phyloP scores from a whole-genome alignment of 2,113 vertebrate species.

The Mirounga angustirostris region DNA sequence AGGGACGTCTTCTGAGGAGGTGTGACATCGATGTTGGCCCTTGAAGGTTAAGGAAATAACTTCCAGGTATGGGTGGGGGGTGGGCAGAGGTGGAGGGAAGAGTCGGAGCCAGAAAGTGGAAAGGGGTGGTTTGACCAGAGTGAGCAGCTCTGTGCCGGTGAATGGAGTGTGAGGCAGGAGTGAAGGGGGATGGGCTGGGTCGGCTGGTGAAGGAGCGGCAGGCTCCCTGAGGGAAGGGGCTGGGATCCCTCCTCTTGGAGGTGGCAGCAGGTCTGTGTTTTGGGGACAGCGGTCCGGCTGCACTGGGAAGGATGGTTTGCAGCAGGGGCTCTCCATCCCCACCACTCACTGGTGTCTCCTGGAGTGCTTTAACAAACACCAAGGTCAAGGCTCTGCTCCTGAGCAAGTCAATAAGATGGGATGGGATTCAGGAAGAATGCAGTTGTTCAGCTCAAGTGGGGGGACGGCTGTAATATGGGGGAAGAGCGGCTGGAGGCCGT shows the following conservation, averaged over 20 bases:
- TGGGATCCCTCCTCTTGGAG: no score
- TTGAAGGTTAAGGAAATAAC: not conserved
- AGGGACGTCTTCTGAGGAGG: not conserved
- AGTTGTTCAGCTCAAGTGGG: not conserved
- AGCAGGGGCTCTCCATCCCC: no score
- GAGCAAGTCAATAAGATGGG: not conserved
- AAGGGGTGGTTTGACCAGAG: not conserved
- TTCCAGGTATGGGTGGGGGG: not conserved
- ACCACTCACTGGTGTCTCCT: not conserved
- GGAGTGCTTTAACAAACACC: not conserved
- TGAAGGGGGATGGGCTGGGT: not conserved
- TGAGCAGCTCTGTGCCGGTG: not conserved
- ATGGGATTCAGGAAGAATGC: not conserved
- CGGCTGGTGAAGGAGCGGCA: not conserved
- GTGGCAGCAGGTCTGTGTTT: not conserved
- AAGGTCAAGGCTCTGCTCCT: not conserved
- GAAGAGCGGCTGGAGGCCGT: not conserved
- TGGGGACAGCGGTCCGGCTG: not conserved
- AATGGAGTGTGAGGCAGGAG: not conserved
- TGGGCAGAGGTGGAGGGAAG: not conserved
- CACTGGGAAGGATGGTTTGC: not conserved
- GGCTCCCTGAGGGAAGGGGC: not conserved
- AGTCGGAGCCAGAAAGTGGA: accelerated
- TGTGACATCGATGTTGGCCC: not conserved
- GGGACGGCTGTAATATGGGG: not conserved